phyloP scores from a whole-genome alignment of 2,888 invertebrate genomes.

The Dexiosoma caninum region DNA sequence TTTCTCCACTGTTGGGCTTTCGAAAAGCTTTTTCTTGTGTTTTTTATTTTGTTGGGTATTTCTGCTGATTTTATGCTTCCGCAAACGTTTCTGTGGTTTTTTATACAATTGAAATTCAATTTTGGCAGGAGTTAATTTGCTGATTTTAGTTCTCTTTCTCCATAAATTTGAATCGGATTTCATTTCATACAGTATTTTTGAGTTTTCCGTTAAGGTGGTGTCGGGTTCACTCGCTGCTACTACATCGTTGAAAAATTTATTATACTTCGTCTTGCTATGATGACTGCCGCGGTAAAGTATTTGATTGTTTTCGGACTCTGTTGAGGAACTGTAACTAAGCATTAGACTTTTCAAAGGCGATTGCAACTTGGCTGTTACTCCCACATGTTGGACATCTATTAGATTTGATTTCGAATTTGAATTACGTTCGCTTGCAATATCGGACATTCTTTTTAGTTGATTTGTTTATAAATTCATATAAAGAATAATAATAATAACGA shows the following conservation, averaged over 20 bases:
- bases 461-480: neutral
- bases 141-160: constrained; percentile 14
- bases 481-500: too few relatives aligned
- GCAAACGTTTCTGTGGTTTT: constrained; percentile 50
- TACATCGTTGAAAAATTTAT: constrained; percentile 67
- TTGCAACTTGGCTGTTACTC: constrained; percentile 74
- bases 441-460: constrained; percentile 69
- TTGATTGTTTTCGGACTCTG: constrained; percentile 70
- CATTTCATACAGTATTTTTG: constrained; percentile 72
- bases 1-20: neutral
- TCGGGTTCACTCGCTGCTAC: constrained; percentile 58
- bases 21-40: constrained; percentile 55
- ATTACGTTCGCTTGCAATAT: constrained; percentile 68
- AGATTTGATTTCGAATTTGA: constrained; percentile 70
- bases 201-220: constrained; percentile 54
- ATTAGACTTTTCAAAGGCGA: constrained; percentile 71
- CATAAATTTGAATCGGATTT: constrained; percentile 66
- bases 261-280: constrained; percentile 66
- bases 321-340: constrained; percentile 70
- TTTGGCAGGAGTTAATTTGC: constrained; percentile 69
- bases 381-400: constrained; percentile 74
- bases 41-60: constrained; percentile 18
- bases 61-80: neutral
- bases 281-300: constrained; percentile 54
- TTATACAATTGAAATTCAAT: constrained; percentile 74